Percentiles rank a stretch among this genome's conserved stretches.
These are phyloP conservation scores for Aphidius ervi DNA, from an alignment of 1,140 invertebrate genomes.

Conservation along the genomic window DNA sequence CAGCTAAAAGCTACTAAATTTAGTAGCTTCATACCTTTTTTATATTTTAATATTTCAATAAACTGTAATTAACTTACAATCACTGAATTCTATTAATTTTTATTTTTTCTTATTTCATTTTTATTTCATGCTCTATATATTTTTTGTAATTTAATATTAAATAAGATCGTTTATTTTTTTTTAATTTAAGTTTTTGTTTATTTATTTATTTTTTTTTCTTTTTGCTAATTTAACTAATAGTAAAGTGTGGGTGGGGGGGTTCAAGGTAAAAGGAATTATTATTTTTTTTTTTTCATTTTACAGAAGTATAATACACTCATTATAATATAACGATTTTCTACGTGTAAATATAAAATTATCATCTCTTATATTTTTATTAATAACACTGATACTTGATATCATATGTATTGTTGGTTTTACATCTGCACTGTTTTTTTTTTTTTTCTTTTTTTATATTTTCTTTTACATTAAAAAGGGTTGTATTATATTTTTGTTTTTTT, in stretches of 20 bases:
- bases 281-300: conserved; percentile 32
- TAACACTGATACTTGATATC: conserved; percentile 45
- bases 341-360: conserved; percentile 54
- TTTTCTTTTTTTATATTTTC: conserved; percentile 24
- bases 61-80: not conserved
- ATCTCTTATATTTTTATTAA: conserved; percentile 43
- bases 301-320: conserved; percentile 47
- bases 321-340: conserved; percentile 39
- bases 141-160: conserved; percentile 51
- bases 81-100: conserved; percentile 12
- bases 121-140: conserved; percentile 24
- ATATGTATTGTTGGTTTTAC: conserved; percentile 35
- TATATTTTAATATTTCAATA: not conserved
- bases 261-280: not conserved
- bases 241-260: conserved; percentile 30
- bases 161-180: conserved; percentile 41
- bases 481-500: not conserved
- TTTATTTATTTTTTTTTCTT: not conserved
- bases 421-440: conserved; percentile 27
- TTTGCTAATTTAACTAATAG: conserved; percentile 41
- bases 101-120: conserved; percentile 22
- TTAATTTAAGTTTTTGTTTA: no score
- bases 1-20: conserved; percentile 55
- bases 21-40: conserved; percentile 52
- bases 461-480: conserved; percentile 12